phyloP scores from a whole-genome alignment of 2,797 vertebrate species.

The Propithecus deckenii region DNA sequence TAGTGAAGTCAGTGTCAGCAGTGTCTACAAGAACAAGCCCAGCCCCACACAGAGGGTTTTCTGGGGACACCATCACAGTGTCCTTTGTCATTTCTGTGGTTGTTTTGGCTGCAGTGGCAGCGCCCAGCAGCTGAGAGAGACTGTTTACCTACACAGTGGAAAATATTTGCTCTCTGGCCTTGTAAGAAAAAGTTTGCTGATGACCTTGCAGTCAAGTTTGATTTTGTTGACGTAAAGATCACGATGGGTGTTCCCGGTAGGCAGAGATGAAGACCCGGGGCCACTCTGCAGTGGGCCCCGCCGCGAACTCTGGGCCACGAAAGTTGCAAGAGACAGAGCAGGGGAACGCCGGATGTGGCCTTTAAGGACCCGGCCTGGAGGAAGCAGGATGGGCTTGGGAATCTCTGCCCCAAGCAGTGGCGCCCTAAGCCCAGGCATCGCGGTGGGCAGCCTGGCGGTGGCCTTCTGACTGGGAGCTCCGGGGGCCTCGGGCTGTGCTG shows the following conservation, averaged over 20 bases:
- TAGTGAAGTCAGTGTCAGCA: not conserved
- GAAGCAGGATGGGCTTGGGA: no score
- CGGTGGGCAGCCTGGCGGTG: rapidly evolving
- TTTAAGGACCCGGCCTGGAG: not conserved
- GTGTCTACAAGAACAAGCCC: not conserved
- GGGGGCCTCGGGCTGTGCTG: not conserved
- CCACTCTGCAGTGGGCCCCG: rapidly evolving
- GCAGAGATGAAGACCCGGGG: rapidly evolving
- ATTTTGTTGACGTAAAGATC: not conserved
- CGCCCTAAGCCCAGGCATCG: rapidly evolving
- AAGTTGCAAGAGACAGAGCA: not conserved
- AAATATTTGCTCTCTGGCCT: not conserved
- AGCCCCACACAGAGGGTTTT: rapidly evolving
- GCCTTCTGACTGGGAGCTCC: not conserved
- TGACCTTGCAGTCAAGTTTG: not conserved
- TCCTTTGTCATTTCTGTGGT: not conserved
- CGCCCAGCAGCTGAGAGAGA: not conserved
- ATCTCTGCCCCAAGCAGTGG: not conserved
- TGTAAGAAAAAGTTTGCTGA: not conserved
- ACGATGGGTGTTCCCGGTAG: rapidly evolving
- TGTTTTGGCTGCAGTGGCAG: not conserved
- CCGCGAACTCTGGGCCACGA: not conserved
- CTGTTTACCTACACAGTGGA: not conserved
- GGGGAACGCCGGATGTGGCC: no score
- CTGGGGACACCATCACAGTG: rapidly evolving